phyloP scores from a whole-genome alignment of 2,797 vertebrate species.

The Trachurus trachurus region DNA sequence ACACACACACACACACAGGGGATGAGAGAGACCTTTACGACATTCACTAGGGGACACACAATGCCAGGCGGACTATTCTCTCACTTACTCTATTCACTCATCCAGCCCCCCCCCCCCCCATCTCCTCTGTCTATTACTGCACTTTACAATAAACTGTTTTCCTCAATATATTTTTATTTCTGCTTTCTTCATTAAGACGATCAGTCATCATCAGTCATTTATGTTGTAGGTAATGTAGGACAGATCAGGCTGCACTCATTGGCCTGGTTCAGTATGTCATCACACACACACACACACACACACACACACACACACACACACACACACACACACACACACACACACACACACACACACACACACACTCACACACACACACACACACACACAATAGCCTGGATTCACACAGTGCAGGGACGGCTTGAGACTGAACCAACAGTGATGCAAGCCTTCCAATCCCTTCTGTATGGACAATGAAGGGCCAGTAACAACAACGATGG shows the following conservation, averaged over 20 bases:
- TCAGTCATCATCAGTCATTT: conserved; percentile 20
- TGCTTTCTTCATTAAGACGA: conserved; percentile 20
- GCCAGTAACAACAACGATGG: conserved; percentile 55
- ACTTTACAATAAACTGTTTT: conserved; percentile 45
- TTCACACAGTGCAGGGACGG: conserved; percentile 58
- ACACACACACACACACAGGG: conserved; percentile 41
- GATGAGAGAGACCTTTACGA: conserved; percentile 76
- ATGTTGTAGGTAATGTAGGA: conserved; percentile 34
- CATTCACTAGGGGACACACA: conserved; percentile 68
- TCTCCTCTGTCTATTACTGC: conserved; percentile 16
- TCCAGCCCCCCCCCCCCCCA: conserved; percentile 3
- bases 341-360: conserved; percentile 16
- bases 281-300: background rate
- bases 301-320: conserved; percentile 58
- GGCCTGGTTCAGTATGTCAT: conserved; percentile 41
- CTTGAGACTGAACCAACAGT: conserved; percentile 72
- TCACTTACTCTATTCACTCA: conserved; percentile 58
- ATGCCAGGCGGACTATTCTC: conserved; percentile 65
- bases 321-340: conserved; percentile 59
- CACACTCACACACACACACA: conserved; percentile 17
- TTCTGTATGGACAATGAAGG: conserved; percentile 57
- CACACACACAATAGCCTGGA: conserved; percentile 68
- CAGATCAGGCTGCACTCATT: conserved; percentile 38
- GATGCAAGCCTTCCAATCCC: conserved; percentile 60
- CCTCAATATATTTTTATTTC: conserved; percentile 10